phyloP scores from a whole-genome alignment of 2,797 vertebrate genomes.

The Lagodon rhomboides region DNA sequence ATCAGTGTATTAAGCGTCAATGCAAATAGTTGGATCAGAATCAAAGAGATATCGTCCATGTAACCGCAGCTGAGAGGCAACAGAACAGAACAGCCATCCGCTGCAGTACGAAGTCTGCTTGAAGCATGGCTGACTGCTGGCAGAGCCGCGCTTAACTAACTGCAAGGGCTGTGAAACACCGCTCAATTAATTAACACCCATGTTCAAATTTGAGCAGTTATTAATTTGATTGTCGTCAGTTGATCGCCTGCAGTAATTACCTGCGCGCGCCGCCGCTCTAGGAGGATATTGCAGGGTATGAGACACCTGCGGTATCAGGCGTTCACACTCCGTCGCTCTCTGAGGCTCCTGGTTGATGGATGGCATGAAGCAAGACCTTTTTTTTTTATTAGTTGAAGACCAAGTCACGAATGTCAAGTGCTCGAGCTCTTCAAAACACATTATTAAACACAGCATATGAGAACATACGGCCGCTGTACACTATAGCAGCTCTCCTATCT shows the following conservation, averaged over 20 bases:
- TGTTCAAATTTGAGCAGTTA: conserved; percentile 68
- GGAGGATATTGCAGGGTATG: conserved; percentile 42
- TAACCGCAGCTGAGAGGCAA: conserved; percentile 3
- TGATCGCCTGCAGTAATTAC: conserved; percentile 66
- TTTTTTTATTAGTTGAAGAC: conserved; percentile 33
- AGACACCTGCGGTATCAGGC: conserved; percentile 41
- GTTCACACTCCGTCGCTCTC: conserved; percentile 31
- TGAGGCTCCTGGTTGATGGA: conserved; percentile 44
- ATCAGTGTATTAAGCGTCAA: too few species aligned
- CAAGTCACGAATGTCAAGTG: conserved; percentile 23
- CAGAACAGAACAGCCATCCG: not conserved
- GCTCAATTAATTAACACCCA: conserved; percentile 60
- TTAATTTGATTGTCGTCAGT: conserved; percentile 65
- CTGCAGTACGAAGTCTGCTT: conserved; percentile 14
- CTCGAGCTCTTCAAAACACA: conserved; percentile 9
- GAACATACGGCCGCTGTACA: not conserved
- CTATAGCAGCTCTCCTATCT: conserved; percentile 5
- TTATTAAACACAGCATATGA: not conserved
- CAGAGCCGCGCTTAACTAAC: conserved; percentile 32
- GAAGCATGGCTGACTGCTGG: conserved; percentile 26
- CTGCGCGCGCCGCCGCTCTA: conserved; percentile 40
- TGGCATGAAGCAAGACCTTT: conserved; percentile 21
- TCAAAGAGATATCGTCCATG: too few species aligned
- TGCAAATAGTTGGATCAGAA: not conserved
- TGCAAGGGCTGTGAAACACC: conserved; percentile 40